These are phyloP conservation scores for Paradisaea rubra DNA, from an alignment of 2,113 vertebrate species.

Conservation along the genomic window DNA sequence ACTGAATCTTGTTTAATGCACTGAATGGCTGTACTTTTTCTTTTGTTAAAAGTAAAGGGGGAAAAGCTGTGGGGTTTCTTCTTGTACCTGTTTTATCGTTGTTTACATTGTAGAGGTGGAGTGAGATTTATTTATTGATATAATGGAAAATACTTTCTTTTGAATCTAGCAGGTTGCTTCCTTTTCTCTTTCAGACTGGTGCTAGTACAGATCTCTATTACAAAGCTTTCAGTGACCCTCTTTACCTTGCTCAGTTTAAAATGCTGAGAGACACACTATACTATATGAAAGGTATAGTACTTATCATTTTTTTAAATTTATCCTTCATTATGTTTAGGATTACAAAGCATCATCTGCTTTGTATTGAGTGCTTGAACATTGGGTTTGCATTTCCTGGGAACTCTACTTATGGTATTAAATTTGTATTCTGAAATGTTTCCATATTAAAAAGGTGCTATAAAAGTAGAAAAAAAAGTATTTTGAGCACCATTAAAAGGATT, in stretches of 20 bases:
- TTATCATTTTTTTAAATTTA: background rate
- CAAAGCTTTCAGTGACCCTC: conserved; percentile 87
- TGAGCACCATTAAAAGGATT: background rate
- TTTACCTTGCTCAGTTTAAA: conserved; percentile 94
- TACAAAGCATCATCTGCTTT: background rate
- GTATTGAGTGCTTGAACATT: background rate
- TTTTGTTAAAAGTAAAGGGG: background rate
- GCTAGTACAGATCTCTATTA: conserved; percentile 80
- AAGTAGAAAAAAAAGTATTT: background rate
- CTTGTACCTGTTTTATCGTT: background rate
- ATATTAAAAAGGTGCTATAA: background rate
- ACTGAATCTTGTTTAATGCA: background rate
- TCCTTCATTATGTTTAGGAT: background rate
- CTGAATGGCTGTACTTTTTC: background rate
- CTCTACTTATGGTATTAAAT: background rate
- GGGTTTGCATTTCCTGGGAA: background rate
- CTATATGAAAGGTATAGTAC: conserved; percentile 84
- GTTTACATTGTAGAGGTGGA: background rate
- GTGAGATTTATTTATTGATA: background rate
- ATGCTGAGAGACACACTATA: conserved; percentile 95
- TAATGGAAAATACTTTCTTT: background rate
- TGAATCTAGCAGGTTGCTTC: background rate
- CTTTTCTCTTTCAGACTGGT: conserved; percentile 72
- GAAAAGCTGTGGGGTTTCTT: background rate
- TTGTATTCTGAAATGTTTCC: background rate